Percentiles rank a stretch among this genome's conserved stretches.
phyloP scores from a whole-genome alignment of 1,140 invertebrate species.

The Akabosia matsudoensis region DNA sequence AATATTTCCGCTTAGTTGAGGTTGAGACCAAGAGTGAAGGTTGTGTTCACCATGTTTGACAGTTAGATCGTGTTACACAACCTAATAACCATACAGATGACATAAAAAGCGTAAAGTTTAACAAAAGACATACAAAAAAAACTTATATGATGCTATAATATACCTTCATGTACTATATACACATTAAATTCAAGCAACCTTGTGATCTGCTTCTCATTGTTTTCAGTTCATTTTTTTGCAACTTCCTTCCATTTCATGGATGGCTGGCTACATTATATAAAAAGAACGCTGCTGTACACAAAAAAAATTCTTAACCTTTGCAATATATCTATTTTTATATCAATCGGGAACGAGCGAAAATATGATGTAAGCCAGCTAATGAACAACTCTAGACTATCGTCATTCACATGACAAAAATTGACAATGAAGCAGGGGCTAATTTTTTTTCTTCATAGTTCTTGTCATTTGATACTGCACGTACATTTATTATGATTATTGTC shows the following conservation, averaged over 20 bases:
- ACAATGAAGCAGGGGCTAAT: neutral
- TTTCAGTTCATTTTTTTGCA: conserved; percentile 25
- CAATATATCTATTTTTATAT: too few species aligned
- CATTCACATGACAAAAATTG: conserved; percentile 6
- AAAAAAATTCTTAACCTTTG: neutral
- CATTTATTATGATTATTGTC: neutral
- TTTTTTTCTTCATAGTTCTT: neutral
- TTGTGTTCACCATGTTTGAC: conserved; percentile 6
- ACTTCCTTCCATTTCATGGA: conserved; percentile 18
- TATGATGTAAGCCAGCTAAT: too few species aligned
- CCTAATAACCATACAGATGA: conserved; percentile 18
- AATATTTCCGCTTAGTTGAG: conserved; percentile 17
- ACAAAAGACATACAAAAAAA: conserved; percentile 14
- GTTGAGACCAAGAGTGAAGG: conserved; percentile 23
- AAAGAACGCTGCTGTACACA: neutral
- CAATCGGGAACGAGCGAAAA: too few species aligned
- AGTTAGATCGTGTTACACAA: conserved; percentile 14
- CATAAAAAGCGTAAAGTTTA: conserved; percentile 12
- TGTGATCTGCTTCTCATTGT: conserved; percentile 18
- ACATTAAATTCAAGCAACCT: neutral
- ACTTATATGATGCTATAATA: too few species aligned
- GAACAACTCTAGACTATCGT: too few species aligned
- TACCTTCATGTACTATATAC: too few species aligned
- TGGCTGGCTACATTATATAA: neutral
- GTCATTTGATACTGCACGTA: conserved; percentile 1